Evolutionary conservation across 53 echinoderm and acorn worm species (phyloP), one percentile per base, ranked within the genome.

Genomic region (Henricia sp.): DNA sequence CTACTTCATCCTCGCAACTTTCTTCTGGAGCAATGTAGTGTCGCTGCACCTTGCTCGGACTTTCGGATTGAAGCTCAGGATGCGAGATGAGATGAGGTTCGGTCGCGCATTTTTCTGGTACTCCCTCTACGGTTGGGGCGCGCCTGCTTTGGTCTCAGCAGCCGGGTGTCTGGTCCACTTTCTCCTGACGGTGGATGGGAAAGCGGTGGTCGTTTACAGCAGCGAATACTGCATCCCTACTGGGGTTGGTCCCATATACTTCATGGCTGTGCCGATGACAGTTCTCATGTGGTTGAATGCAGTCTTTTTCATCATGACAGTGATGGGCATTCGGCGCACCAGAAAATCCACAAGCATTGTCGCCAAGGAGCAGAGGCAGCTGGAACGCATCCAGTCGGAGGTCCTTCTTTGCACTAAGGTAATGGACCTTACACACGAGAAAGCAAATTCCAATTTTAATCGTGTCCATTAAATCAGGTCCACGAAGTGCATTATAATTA

Each of bases 101-200:
- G 8, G n/a, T n/a, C 38, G 39, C 8, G 19, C 67, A 8, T 67
- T 67, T 39, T 2, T 37, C 1, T 87, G 87, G 87, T 87, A 87
- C 50, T 87, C 87, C 37, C 46, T 87, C 1, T 87, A 87, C 38
- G 78, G 71, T 21, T 87, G 87, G 87, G 87, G 87, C 5, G 64
- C 80, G 0, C 87, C 87, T 19, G 87, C 59, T 5, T 30, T 87
- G 60, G 50, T 87, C 3, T 58, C 78, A 1, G 80, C 78, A 0
- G 21, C 11, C 20, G 40, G 67, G 19, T 67, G 67, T 28, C 34
- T 58, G 33, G 69, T 77, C 27, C 64, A 78, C 38, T 57, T 51
- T 59, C 69, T 87, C 37, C 62, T 60, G 9, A 34, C 33, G 17
- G 62, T 60, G 27, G 62, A 60, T 33, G 62, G 62, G 62, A 32